Evolutionary conservation across 2,797 vertebrate genomes (phyloP), one percentile per base, ranked within the genome.

Genomic region (Poeciliopsis gracilis): DNA sequence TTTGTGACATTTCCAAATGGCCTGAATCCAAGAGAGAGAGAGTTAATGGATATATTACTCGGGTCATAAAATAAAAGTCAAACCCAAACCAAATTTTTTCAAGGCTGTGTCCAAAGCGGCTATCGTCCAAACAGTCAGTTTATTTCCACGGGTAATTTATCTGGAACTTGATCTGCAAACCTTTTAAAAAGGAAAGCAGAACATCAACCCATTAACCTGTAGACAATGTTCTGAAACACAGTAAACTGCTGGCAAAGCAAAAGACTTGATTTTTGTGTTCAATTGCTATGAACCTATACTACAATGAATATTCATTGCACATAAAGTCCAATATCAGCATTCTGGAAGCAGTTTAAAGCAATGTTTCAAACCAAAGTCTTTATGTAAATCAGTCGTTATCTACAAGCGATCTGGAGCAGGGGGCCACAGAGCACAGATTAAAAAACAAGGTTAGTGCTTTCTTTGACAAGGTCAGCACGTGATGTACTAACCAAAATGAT

Each of bases 281-380:
- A 82, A 71, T 77, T 87, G 85, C 89, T 82, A 79, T 67, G 69
- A 90, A 86, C 76, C 75, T 78, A 79, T 81, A 80, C 75, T 53
- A 72, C 75, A 77, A 94, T 92, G 88, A 93, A 93, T 93, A 94
- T 94, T 94, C 91, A 94, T 93, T 89, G 83, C 74, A 76, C 86
- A 93, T 91, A 91, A 90, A 80, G 80, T 90, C 33, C 73, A 53
- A 81, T 84, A 93, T 93, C 86, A 92, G 91, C 88, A 94, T 93
- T 93, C 90, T 46, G 76, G 86, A 82, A 89, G 91, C 91, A 85
- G 88, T 87, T 86, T 85, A 87, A 83, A 89, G 88, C 78, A 79
- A 75, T 73, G 80, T 83, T 77, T 90, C 84, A 80, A 91, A 93
- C 92, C 90, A 92, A 89, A 84, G 88, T 77, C 79, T 87, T 84